Evolutionary conservation across 2,888 invertebrate genomes (phyloP).

Genomic region (Melangyna quadrimaculata): DNA sequence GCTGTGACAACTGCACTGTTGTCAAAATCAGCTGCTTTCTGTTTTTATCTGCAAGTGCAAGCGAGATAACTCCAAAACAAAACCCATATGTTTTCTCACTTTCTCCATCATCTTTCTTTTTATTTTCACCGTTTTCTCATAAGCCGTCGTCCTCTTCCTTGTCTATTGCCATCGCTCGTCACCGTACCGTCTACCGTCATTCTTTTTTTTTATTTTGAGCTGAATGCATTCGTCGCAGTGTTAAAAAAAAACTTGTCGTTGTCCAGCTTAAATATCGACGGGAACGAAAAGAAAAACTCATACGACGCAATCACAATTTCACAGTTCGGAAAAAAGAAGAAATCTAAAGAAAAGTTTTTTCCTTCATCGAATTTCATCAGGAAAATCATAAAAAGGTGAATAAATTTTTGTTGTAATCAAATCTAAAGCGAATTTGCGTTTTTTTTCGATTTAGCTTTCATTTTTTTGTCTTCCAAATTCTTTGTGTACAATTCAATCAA

Average conservation of each 20-base stretch:
- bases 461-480: constrained; percentile 46
- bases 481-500: constrained; percentile 37
- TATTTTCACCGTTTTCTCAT: constrained; percentile 28
- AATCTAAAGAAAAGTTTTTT: constrained; percentile 47
- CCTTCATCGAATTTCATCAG: constrained; percentile 36
- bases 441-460: not conserved
- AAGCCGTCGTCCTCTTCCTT: constrained; percentile 28
- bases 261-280: constrained; percentile 53
- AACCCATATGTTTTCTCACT: not conserved
- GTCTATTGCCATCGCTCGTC: constrained; percentile 8
- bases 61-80: constrained; percentile 24
- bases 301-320: constrained; percentile 66
- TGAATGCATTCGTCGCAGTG: constrained; percentile 39
- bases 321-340: constrained; percentile 21
- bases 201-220: constrained; percentile 59
- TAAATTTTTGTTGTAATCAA: constrained; percentile 14
- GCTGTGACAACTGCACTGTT: constrained; percentile 37
- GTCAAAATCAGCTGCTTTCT: constrained; percentile 73
- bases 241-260: constrained; percentile 32
- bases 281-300: constrained; percentile 32
- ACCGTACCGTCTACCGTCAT: constrained; percentile 28
- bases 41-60: constrained; percentile 65
- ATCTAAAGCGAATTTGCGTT: not conserved
- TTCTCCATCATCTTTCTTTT: constrained; percentile 12
- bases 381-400: constrained; percentile 54